Percentiles rank a stretch among this genome's conserved stretches.
Evolutionary conservation across 2,888 invertebrate genomes (phyloP).

Genomic region (Hypselothyrea guttata): DNA sequence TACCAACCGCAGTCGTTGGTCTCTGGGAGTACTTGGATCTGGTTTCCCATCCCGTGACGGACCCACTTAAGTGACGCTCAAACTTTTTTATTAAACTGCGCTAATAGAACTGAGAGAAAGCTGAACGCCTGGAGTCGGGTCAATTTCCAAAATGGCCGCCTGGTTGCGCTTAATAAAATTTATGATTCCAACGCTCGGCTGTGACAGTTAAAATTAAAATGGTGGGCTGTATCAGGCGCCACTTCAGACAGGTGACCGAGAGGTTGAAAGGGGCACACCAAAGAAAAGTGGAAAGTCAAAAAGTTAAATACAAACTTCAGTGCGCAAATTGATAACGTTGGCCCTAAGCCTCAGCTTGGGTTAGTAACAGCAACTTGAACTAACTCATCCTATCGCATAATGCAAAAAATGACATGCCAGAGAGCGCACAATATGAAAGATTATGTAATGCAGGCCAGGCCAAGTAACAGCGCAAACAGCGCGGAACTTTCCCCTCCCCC

Average conservation of each 20-base stretch:
- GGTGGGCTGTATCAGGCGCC: constrained; percentile 36
- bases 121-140: constrained; percentile 53
- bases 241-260: constrained; percentile 37
- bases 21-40: constrained; percentile 12
- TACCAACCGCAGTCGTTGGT: constrained; percentile 54
- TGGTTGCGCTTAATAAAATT: constrained; percentile 79
- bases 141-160: constrained; percentile 76
- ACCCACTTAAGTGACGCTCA: constrained; percentile 65
- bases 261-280: constrained; percentile 14
- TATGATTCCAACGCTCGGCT: constrained; percentile 77
- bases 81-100: constrained; percentile 77
- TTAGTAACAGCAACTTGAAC: constrained; percentile 11
- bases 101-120: constrained; percentile 63
- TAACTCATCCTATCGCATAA: constrained; percentile 55
- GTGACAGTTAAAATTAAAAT: constrained; percentile 78
- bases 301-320: constrained; percentile 79
- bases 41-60: constrained; percentile 14
- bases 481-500: constrained; percentile 30
- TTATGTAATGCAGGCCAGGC: constrained; percentile 61
- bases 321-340: constrained; percentile 75
- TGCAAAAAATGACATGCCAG: constrained; percentile 62
- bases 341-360: constrained; percentile 11
- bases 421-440: constrained; percentile 64
- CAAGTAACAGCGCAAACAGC: constrained; percentile 44
- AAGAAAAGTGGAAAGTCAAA: constrained; percentile 61